A percentile compares a stretch with the other conserved stretches of the same genome.
These are phyloP conservation scores for Tetragonula carbonaria DNA, from an alignment of 2,888 invertebrate species.

Conservation along the genomic window DNA sequence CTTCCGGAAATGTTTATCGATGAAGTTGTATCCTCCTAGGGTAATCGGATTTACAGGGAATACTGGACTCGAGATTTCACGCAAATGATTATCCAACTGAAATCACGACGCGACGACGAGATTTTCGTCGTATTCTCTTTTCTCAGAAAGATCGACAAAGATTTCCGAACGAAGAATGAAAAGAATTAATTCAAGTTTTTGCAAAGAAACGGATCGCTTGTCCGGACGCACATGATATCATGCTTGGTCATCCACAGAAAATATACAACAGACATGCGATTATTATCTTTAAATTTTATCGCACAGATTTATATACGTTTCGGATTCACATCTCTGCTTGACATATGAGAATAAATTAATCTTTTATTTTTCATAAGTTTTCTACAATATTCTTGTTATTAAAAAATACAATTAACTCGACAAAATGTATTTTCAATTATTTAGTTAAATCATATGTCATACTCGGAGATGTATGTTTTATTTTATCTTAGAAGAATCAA, in stretches of 20 bases:
- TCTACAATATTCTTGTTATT: not conserved
- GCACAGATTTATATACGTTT: constrained; percentile 3
- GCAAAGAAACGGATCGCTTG: constrained; percentile 38
- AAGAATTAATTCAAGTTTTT: constrained; percentile 43
- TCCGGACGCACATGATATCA: not conserved
- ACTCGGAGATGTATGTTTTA: not conserved
- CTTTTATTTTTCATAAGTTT: not conserved
- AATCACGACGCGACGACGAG: not conserved
- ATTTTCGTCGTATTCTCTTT: not conserved
- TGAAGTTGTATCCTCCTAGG: constrained; percentile 28
- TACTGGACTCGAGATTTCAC: not conserved
- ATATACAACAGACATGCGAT: constrained; percentile 47
- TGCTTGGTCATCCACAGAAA: constrained; percentile 34
- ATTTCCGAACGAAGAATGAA: not conserved
- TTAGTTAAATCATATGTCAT: no score
- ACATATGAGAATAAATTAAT: not conserved
- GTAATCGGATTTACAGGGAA: constrained; percentile 23
- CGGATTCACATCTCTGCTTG: constrained; percentile 18
- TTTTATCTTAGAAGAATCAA: not conserved
- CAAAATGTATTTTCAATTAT: not conserved
- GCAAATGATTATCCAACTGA: constrained; percentile 18
- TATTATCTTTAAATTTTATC: constrained; percentile 37
- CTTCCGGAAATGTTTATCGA: constrained; percentile 37
- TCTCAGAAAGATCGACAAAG: not conserved
- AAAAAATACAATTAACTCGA: not conserved